Evolutionary conservation across 2,113 vertebrate genomes (phyloP).

Genomic region (Oreochromis aureus): DNA sequence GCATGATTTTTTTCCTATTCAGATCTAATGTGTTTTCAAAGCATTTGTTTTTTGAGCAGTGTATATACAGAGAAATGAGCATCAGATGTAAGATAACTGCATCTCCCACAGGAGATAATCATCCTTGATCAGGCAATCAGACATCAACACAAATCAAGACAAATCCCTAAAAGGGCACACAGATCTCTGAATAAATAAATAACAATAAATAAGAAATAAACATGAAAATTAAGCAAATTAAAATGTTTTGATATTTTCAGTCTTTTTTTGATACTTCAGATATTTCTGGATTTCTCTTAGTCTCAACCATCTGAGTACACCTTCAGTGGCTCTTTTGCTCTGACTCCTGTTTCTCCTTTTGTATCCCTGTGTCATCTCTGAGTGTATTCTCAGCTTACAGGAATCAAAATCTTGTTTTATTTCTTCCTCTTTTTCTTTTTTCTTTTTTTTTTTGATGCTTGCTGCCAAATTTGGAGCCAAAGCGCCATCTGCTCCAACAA

Average conservation of each 20-base stretch:
- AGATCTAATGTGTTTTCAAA: neutral
- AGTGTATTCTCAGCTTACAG: neutral
- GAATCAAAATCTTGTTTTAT: neutral
- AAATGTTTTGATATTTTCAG: neutral
- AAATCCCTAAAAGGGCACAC: neutral
- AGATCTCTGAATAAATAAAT: neutral
- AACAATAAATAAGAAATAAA: neutral
- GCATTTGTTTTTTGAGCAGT: neutral
- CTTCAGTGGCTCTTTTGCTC: neutral
- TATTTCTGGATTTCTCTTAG: neutral
- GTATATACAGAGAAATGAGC: neutral
- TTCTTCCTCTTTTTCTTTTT: too few relatives aligned
- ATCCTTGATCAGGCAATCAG: neutral
- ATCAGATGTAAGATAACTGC: neutral
- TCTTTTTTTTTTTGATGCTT: neutral
- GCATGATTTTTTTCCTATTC: neutral
- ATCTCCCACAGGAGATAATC: neutral
- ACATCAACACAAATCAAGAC: neutral
- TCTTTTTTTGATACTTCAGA: neutral
- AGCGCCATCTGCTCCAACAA: constrained; percentile 46
- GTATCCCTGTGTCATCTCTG: neutral
- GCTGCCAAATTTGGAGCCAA: constrained; percentile 11
- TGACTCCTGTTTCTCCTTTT: neutral
- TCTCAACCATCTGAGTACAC: neutral
- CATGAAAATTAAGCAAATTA: neutral